Percentiles rank a stretch among this genome's conserved stretches.
These are phyloP conservation scores for Hyphantria cunea DNA, from an alignment of 1,140 invertebrate species.

Conservation along the genomic window DNA sequence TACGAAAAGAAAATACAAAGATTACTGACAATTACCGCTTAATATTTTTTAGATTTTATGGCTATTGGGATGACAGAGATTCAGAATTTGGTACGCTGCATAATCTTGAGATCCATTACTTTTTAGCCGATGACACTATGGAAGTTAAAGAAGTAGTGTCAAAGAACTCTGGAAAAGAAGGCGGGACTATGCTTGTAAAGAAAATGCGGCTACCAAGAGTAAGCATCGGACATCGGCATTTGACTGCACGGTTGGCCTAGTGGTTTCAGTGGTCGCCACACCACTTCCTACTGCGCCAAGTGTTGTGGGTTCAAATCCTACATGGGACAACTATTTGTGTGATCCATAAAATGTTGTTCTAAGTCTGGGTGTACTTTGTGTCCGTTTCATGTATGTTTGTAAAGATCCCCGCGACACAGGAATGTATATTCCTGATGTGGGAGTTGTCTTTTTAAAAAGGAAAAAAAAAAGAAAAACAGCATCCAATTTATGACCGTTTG, in stretches of 20 bases:
- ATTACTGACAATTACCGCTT: neutral
- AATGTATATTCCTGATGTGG: no score
- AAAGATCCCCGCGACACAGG: no score
- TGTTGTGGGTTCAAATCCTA: no score
- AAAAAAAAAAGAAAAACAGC: neutral
- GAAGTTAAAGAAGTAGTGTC: constrained; percentile 91
- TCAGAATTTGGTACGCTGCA: constrained; percentile 88
- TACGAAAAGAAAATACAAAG: neutral
- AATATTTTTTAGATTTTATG: constrained; percentile 86
- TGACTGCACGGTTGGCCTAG: no score
- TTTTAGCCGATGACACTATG: constrained; percentile 93
- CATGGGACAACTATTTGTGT: no score
- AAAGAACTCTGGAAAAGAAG: constrained; percentile 86
- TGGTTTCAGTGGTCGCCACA: no score
- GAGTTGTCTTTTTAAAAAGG: no score
- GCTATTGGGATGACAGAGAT: constrained; percentile 94
- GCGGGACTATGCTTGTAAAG: constrained; percentile 87
- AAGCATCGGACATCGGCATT: constrained; percentile 38
- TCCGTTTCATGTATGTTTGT: no score
- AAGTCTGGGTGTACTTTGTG: no score
- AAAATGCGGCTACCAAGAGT: constrained; percentile 91
- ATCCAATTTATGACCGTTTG: constrained; percentile 18
- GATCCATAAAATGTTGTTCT: no score
- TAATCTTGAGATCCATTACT: constrained; percentile 90
- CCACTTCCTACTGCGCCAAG: no score